A percentile compares a stretch with the other conserved stretches of the same genome.
phyloP scores from a whole-genome alignment of 2,888 invertebrate genomes.

The Callimorpha dominula region DNA sequence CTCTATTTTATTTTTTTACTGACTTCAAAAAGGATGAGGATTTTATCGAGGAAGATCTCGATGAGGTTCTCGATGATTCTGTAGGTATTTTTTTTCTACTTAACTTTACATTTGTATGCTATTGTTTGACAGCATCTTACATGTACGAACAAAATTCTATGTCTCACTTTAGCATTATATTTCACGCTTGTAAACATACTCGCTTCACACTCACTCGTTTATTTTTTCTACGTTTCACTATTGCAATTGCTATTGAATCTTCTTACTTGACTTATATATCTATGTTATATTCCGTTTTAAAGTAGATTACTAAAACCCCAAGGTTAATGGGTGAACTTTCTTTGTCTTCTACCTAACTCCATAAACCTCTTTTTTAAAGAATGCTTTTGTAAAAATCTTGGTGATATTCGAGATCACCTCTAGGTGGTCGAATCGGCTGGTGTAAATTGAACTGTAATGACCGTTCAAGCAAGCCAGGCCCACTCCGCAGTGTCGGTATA shows the following conservation, averaged over 20 bases:
- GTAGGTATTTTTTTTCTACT: slow-evolving; percentile 24
- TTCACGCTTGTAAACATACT: background rate
- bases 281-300: background rate
- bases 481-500: too few relatives aligned
- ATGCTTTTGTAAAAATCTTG: background rate
- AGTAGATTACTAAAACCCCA: background rate
- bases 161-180: background rate
- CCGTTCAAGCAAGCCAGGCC: too few relatives aligned
- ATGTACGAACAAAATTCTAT: background rate
- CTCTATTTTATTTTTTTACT: slow-evolving; percentile 22
- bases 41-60: slow-evolving; percentile 31
- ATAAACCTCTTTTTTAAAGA: background rate
- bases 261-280: background rate
- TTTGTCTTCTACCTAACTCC: background rate
- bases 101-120: slow-evolving; percentile 17
- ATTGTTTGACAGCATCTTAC: slow-evolving; percentile 3
- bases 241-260: background rate
- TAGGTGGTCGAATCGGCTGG: too few relatives aligned
- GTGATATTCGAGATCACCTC: background rate
- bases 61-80: slow-evolving; percentile 34
- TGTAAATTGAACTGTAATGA: too few relatives aligned
- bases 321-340: background rate
- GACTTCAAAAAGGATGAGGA: slow-evolving; percentile 32
- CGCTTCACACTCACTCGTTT: slow-evolving; percentile 6
- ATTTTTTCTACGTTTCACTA: background rate